Conservation (phyloP, 2,888 invertebrate genomes). For the Phyllotreta striolata region DNA sequence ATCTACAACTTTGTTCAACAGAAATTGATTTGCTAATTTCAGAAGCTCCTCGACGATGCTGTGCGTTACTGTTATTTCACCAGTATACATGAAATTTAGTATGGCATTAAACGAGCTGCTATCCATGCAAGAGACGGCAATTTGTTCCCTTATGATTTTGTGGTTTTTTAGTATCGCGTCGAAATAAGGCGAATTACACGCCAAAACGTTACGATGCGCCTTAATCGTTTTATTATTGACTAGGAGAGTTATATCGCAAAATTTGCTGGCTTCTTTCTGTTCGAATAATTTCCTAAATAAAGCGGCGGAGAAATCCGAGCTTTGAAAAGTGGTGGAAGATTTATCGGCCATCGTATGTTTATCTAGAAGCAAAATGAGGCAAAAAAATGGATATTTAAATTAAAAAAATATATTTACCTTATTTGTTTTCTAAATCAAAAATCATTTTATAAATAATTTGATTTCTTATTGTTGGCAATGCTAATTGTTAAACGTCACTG, state of each 20-base stretch:
- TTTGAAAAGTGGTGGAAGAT: constrained; percentile 53
- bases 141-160: constrained; percentile 64
- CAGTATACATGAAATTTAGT: constrained; percentile 73
- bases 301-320: constrained; percentile 55
- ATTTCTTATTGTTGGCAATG: no score
- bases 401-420: no score
- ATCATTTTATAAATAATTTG: no score
- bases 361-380: neutral
- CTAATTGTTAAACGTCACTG: no score
- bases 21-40: constrained; percentile 69
- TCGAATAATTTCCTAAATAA: constrained; percentile 59
- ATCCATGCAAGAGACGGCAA: constrained; percentile 66
- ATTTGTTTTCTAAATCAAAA: no score
- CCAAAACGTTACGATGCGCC: constrained; percentile 70
- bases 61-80: constrained; percentile 67
- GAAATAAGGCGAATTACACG: constrained; percentile 71
- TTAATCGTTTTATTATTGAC: constrained; percentile 67
- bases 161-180: constrained; percentile 68
- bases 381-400: neutral
- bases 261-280: constrained; percentile 66
- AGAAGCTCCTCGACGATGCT: constrained; percentile 69
- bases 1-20: constrained; percentile 67
- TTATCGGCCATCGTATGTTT: constrained; percentile 2
- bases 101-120: constrained; percentile 67
- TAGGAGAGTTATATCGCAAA: constrained; percentile 69